phyloP scores from a whole-genome alignment of 35 echinoderm and acorn worm species.

The Eucidaris tribuloides region DNA sequence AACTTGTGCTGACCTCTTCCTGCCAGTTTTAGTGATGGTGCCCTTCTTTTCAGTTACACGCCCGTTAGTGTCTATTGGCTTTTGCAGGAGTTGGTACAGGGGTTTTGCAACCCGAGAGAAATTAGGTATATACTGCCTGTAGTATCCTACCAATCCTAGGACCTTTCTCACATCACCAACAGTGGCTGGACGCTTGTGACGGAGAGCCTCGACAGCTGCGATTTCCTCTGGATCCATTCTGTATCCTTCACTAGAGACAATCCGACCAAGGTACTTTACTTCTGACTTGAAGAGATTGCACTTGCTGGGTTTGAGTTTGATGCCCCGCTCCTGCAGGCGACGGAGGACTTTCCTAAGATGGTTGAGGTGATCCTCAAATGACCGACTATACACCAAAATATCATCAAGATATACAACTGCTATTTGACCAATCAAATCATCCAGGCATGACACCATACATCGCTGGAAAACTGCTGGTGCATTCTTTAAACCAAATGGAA shows the following conservation, averaged over 20 bases:
- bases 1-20: not conserved
- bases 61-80: not conserved
- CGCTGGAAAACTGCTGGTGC: slow-evolving; percentile 39
- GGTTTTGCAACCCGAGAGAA: slow-evolving; percentile 13
- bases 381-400: slow-evolving; percentile 18
- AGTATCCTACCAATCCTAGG: slow-evolving; percentile 38
- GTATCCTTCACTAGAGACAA: slow-evolving; percentile 31
- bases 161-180: slow-evolving; percentile 41
- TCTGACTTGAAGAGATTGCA: slow-evolving; percentile 46
- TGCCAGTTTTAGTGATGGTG: not conserved
- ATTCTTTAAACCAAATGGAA: no score
- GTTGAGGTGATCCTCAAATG: slow-evolving; percentile 31
- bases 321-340: slow-evolving; percentile 15
- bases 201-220: not conserved
- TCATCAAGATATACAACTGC: slow-evolving; percentile 51
- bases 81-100: slow-evolving; percentile 3
- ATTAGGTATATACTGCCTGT: slow-evolving; percentile 30
- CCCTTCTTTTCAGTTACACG: not conserved
- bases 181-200: not conserved
- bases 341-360: slow-evolving; percentile 19
- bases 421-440: slow-evolving; percentile 10
- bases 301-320: slow-evolving; percentile 55
- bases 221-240: slow-evolving; percentile 33
- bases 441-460: slow-evolving; percentile 30
- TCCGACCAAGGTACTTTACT: slow-evolving; percentile 46